Percentiles rank a stretch among this genome's conserved stretches.
Conservation (phyloP, 2,113 vertebrate species). For the Malurus alboscapulatus region DNA sequence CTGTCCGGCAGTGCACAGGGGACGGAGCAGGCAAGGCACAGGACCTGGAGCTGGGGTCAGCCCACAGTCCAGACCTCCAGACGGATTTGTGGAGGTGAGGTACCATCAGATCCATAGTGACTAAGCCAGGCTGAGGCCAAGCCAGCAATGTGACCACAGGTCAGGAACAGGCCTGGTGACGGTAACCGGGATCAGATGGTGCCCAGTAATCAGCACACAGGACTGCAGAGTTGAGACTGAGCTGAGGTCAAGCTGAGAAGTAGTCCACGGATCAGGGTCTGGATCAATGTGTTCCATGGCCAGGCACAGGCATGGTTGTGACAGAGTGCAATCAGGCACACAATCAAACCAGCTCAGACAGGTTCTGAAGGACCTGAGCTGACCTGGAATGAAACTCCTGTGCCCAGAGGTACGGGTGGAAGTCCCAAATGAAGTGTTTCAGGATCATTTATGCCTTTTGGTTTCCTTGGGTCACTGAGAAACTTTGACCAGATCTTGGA, state of each 20-base stretch:
- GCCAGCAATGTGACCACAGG: background rate
- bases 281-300: constrained; percentile 40
- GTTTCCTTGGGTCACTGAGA: background rate
- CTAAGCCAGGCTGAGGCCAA: background rate
- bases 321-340: constrained; percentile 41
- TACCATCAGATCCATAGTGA: background rate
- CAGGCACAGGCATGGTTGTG: constrained; percentile 10
- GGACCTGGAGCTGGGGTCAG: background rate
- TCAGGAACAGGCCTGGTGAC: background rate
- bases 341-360: constrained; percentile 22
- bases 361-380: background rate
- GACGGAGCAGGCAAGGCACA: background rate
- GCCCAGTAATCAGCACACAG: background rate
- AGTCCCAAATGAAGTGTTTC: background rate
- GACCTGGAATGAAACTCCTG: background rate
- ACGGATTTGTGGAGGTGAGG: background rate
- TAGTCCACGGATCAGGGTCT: constrained; percentile 13
- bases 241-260: constrained; percentile 14
- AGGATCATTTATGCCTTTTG: background rate
- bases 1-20: background rate
- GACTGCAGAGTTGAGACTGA: background rate
- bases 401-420: fast-evolving
- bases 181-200: background rate
- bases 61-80: background rate
- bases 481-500: background rate